phyloP scores from a whole-genome alignment of 2,797 vertebrate genomes.

The Alauda arvensis region DNA sequence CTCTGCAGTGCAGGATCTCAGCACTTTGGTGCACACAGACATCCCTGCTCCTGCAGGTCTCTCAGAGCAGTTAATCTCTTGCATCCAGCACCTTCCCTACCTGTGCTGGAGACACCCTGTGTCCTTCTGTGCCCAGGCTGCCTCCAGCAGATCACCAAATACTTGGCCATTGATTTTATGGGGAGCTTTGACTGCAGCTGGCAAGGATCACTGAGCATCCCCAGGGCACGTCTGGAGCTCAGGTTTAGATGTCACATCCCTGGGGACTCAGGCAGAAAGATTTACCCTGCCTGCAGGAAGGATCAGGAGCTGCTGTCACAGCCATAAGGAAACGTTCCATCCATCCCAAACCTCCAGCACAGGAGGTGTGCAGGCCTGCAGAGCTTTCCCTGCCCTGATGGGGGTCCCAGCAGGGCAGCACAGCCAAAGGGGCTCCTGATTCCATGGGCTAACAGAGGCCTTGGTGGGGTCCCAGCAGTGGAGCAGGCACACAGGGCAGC shows the following conservation, averaged over 20 bases:
- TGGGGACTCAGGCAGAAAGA: not conserved
- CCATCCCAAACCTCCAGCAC: not conserved
- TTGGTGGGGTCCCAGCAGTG: fast-evolving
- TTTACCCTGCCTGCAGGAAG: not conserved
- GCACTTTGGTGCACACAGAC: not conserved
- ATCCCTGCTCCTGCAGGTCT: not conserved
- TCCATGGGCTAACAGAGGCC: not conserved
- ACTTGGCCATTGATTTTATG: not conserved
- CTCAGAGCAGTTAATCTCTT: not conserved
- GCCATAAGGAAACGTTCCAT: not conserved
- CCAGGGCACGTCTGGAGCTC: fast-evolving
- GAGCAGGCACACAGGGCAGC: not conserved
- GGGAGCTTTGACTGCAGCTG: not conserved
- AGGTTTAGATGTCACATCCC: not conserved
- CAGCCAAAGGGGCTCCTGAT: not conserved
- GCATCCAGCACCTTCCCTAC: not conserved
- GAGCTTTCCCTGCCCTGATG: not conserved
- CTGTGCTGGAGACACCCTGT: fast-evolving
- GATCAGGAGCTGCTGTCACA: not conserved
- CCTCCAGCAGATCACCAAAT: not conserved
- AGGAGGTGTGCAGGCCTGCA: not conserved
- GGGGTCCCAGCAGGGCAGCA: not conserved
- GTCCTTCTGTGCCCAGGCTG: not conserved
- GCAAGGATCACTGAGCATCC: fast-evolving
- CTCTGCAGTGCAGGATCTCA: not conserved